Percentiles rank a stretch among this genome's conserved stretches.
phyloP scores from a whole-genome alignment of 2,113 vertebrate genomes.

The Lipotes vexillifer region DNA sequence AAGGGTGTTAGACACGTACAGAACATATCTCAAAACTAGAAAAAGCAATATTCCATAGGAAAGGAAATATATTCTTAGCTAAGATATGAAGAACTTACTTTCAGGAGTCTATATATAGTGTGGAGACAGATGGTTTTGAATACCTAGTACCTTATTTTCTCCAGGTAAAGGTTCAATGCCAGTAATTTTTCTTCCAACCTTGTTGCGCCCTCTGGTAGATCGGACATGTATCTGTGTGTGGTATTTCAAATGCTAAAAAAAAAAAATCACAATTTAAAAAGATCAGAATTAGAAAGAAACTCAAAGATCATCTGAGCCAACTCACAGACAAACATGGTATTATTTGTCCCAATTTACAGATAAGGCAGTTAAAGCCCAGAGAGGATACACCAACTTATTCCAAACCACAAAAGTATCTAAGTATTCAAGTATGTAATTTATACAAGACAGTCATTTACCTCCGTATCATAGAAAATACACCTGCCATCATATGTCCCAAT shows the following conservation, averaged over 20 bases:
- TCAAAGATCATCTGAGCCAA: not conserved
- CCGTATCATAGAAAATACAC: constrained; percentile 99
- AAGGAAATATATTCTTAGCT: constrained; percentile 9
- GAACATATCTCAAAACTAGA: constrained; percentile 13
- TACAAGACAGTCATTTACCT: constrained; percentile 82
- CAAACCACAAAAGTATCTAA: not conserved
- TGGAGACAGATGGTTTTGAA: constrained; percentile 20
- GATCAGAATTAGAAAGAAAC: not conserved
- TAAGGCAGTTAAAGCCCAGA: not conserved
- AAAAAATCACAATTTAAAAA: constrained; percentile 45
- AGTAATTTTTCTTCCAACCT: constrained; percentile 98
- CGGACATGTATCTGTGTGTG: constrained; percentile 98
- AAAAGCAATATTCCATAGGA: constrained; percentile 7
- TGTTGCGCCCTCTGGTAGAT: constrained; percentile 96
- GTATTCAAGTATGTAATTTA: not conserved
- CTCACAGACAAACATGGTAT: not conserved
- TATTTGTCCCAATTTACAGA: not conserved
- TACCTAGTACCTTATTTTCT: constrained; percentile 92
- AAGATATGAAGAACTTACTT: constrained; percentile 22
- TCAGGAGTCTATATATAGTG: not conserved
- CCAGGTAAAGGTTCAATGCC: constrained; percentile 98
- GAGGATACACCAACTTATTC: not conserved
- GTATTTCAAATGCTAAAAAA: constrained; percentile 94
- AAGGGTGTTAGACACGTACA: not conserved
- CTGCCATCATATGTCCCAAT: constrained; percentile 98